phyloP scores from a whole-genome alignment of 2,113 vertebrate genomes.

The Psilopogon haemacephalus region DNA sequence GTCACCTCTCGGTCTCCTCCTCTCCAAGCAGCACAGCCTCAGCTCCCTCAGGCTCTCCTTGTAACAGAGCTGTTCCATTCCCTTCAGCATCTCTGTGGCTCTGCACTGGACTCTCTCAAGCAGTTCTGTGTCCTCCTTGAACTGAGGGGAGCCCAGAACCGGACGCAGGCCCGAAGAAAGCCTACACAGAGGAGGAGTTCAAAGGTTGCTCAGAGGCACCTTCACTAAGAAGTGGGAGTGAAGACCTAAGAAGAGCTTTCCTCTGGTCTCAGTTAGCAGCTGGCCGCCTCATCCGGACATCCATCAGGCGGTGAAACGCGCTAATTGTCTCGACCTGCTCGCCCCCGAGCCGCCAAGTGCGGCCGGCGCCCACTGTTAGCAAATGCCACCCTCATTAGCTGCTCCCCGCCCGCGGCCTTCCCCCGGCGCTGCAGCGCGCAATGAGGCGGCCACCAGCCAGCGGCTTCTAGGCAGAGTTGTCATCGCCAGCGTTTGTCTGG shows the following conservation, averaged over 20 bases:
- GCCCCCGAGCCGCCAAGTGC: background rate
- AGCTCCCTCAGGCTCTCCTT: too few relatives aligned
- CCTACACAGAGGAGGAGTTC: background rate
- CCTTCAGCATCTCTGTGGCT: too few relatives aligned
- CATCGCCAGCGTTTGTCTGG: constrained; percentile 6
- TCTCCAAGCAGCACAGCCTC: too few relatives aligned
- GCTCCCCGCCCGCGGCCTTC: background rate
- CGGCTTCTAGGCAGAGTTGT: background rate
- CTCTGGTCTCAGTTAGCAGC: background rate
- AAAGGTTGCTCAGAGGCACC: background rate
- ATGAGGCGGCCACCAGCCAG: background rate
- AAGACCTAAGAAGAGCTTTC: background rate
- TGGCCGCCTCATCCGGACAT: background rate
- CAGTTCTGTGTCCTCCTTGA: too few relatives aligned
- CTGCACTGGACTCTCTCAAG: too few relatives aligned
- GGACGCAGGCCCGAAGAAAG: background rate
- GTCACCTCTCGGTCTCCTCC: too few relatives aligned
- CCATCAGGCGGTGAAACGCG: background rate
- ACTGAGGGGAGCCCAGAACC: too few relatives aligned
- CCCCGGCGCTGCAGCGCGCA: background rate
- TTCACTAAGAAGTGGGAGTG: background rate
- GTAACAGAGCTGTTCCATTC: too few relatives aligned
- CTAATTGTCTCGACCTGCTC: constrained; percentile 23
- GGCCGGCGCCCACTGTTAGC: background rate
- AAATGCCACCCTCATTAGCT: background rate